phyloP scores from a whole-genome alignment of 2,113 vertebrate genomes.

The Uria aalge region DNA sequence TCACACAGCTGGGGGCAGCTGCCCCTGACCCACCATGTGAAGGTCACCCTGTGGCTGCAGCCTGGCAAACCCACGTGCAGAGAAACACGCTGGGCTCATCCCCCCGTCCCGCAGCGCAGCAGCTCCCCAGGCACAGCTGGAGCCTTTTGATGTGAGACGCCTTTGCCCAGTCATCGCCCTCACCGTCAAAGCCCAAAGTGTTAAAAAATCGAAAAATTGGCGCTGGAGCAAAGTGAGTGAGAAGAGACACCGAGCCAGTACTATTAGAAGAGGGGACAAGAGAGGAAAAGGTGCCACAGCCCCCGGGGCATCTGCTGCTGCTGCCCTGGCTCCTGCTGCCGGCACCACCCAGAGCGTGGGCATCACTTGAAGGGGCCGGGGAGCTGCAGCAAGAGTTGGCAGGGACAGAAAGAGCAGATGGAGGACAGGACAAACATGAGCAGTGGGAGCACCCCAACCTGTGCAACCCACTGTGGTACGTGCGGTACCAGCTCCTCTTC shows the following conservation, averaged over 20 bases:
- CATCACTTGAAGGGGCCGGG: neutral
- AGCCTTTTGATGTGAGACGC: neutral
- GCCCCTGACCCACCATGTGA: neutral
- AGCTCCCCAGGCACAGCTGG: neutral
- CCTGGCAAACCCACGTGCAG: neutral
- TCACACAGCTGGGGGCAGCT: fast-evolving
- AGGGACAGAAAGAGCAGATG: neutral
- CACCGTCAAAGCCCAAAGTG: neutral
- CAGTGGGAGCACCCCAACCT: neutral
- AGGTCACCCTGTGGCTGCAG: neutral
- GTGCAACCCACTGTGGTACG: neutral
- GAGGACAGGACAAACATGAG: neutral
- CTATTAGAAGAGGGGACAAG: neutral
- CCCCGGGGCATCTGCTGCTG: neutral
- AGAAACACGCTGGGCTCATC: neutral
- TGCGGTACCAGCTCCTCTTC: neutral
- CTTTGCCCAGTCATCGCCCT: neutral
- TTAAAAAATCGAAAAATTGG: neutral
- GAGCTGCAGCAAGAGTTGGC: neutral
- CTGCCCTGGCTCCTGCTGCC: neutral
- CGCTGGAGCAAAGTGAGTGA: neutral
- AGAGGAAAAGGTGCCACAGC: neutral
- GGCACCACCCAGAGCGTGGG: neutral
- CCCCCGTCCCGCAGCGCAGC: fast-evolving
- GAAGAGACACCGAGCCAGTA: neutral